Evolutionary conservation across 2,888 invertebrate species (phyloP), one percentile per base, ranked within the genome.

Genomic region (Macrosoma leucophasiata): DNA sequence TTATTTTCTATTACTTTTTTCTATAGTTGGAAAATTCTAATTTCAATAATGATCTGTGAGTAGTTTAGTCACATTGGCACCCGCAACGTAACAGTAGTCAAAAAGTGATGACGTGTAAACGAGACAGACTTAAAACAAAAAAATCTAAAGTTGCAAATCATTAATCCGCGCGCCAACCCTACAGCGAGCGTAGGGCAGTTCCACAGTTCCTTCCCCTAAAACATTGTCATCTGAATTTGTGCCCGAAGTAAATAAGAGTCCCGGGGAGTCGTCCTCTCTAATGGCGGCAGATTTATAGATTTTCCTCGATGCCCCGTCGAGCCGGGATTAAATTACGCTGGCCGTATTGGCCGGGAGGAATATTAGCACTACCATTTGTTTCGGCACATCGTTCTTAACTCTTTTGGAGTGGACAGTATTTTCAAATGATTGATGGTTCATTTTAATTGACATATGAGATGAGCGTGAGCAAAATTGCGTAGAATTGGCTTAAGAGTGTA

Each of bases 171-270:
- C 13, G 58, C 13, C 73, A 79, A 54, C 81, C 82, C 81, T 81
- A 63, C 39, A 36, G 31, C 46, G 33, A 43, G 49, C 60, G 52
- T 55, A 59, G 73, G 76, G 71, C 77, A 75, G 74, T 77, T 71
- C 78, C 75, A 67, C 68, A 65, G 69, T 72, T 71, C 73, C 77
- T 81, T 82, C 81, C 82, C 84, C 82, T 77, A 82, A 81, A 84
- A 84, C 84, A 84, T 84, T 84, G 84, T 84, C 84, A 84, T 84
- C 84, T 82, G 79, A 84, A 82, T 82, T 84, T 78, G 82, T 79
- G 82, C 79, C 70, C 79, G 78, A 67, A 81, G 82, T 82, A 82
- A 84, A 82, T 84, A 84, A 81, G 81, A 82, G 76, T 82, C 78
- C 78, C 62, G 77, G 81, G 81, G 81, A 78, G 79, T 72, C 63